Conservation (phyloP, 2,888 invertebrate genomes). For the Drosophila affinis region DNA sequence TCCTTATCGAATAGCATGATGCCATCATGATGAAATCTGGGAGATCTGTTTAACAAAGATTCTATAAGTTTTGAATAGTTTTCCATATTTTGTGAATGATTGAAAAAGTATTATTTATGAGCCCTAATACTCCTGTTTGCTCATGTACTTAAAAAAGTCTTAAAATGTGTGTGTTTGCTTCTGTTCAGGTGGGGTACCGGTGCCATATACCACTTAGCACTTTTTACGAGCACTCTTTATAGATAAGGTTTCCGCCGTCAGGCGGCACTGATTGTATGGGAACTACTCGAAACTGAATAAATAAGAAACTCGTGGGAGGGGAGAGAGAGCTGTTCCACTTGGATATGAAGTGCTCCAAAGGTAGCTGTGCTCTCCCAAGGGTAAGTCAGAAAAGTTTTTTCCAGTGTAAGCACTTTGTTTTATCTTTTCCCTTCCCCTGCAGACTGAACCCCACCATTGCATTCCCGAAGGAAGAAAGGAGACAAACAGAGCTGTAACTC, state of each 20-base stretch:
- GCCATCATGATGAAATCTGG: no score
- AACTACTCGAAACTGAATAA: neutral
- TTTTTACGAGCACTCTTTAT: neutral
- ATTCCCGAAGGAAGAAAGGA: neutral
- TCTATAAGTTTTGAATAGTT: no score
- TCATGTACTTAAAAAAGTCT: neutral
- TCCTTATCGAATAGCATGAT: no score
- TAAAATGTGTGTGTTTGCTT: neutral
- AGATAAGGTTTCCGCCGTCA: slow-evolving; percentile 20
- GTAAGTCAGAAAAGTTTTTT: neutral
- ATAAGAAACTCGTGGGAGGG: neutral
- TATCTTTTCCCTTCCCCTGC: neutral
- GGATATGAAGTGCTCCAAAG: neutral
- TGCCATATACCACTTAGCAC: neutral
- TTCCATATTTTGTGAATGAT: no score
- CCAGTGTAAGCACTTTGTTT: neutral
- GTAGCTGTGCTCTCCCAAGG: no score
- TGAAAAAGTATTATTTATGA: no score
- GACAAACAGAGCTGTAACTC: neutral
- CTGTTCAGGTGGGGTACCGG: neutral
- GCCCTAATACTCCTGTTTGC: no score
- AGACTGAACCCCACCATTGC: neutral
- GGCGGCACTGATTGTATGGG: slow-evolving; percentile 27
- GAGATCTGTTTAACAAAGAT: no score
- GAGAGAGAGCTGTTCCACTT: neutral